Evolutionary conservation across 2,797 vertebrate species (phyloP).

Genomic region (Micrastur ruficollis): DNA sequence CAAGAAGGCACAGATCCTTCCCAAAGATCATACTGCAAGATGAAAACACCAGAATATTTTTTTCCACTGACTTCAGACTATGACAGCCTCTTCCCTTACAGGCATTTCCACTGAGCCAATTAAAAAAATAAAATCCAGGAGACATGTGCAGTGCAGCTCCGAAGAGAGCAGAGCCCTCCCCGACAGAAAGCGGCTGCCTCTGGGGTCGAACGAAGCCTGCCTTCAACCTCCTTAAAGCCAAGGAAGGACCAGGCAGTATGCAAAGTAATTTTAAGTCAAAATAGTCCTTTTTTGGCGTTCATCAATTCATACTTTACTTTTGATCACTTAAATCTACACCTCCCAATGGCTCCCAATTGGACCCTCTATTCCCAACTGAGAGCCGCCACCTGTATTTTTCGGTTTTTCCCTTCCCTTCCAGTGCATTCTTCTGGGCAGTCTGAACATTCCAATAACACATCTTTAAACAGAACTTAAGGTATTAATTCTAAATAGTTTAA

Average conservation of each 20-base stretch:
- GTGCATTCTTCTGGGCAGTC: background rate
- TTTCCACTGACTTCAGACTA: background rate
- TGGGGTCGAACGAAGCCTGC: accelerated
- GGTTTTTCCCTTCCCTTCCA: background rate
- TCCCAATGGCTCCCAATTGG: background rate
- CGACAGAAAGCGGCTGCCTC: background rate
- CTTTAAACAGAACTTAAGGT: background rate
- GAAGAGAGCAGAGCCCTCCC: background rate
- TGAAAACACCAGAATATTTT: background rate
- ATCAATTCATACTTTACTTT: background rate
- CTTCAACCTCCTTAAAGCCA: background rate
- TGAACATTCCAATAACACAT: background rate
- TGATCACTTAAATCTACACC: background rate
- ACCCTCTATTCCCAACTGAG: background rate
- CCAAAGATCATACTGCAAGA: background rate
- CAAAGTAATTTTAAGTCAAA: background rate
- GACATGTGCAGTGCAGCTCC: background rate
- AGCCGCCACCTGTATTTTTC: background rate
- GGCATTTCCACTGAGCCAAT: background rate
- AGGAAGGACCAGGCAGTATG: background rate
- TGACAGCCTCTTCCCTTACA: background rate
- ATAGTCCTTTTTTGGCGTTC: background rate
- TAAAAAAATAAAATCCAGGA: background rate
- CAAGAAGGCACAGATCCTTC: background rate
- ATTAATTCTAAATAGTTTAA: background rate